phyloP scores from a whole-genome alignment of 2,797 vertebrate species.

The Gallinago nigripennis region DNA sequence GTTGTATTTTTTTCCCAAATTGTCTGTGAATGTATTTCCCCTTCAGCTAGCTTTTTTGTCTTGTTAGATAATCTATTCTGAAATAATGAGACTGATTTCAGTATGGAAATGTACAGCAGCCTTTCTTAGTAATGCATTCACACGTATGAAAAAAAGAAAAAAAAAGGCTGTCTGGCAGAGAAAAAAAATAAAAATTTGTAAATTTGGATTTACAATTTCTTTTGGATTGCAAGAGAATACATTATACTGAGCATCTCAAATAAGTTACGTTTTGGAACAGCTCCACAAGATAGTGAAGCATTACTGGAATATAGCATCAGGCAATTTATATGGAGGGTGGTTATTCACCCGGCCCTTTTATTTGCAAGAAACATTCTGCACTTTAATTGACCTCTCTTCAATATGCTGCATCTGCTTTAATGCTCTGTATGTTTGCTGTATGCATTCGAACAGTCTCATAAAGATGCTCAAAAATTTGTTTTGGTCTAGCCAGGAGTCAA shows the following conservation, averaged over 20 bases:
- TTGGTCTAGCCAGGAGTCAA: conserved; percentile 25
- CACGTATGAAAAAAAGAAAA: neutral
- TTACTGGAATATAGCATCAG: conserved; percentile 56
- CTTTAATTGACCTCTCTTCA: conserved; percentile 64
- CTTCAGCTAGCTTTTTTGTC: neutral
- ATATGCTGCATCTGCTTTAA: conserved; percentile 52
- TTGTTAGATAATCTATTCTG: conserved; percentile 35
- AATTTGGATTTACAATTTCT: conserved; percentile 59
- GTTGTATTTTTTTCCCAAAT: neutral
- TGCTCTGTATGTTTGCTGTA: conserved; percentile 16
- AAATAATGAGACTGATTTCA: neutral
- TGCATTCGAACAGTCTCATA: conserved; percentile 42
- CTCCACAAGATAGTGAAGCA: conserved; percentile 10
- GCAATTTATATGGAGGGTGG: conserved; percentile 61
- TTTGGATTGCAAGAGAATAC: conserved; percentile 24
- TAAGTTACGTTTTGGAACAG: conserved; percentile 50
- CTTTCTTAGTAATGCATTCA: conserved; percentile 19
- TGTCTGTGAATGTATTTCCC: neutral
- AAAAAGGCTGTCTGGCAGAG: conserved; percentile 10
- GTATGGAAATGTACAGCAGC: neutral
- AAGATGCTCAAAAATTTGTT: conserved; percentile 52
- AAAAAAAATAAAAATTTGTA: conserved; percentile 7
- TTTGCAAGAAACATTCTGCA: conserved; percentile 61
- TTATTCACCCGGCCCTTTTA: conserved; percentile 65
- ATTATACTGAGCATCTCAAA: conserved; percentile 19